Evolutionary conservation across 2,888 invertebrate species (phyloP).

Genomic region (Dicyrtoma fusca): DNA sequence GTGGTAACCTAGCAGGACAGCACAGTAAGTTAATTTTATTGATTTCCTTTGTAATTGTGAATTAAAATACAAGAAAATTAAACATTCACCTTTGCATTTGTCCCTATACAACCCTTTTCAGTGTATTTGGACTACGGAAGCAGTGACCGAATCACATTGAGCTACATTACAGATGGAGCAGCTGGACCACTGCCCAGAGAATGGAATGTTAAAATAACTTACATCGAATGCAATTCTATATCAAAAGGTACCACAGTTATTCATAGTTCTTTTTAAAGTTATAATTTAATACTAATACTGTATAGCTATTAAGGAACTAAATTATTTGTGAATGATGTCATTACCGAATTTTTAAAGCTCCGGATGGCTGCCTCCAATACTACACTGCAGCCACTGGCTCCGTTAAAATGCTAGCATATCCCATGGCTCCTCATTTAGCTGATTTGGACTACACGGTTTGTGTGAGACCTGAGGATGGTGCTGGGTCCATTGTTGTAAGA

Average conservation of each 20-base stretch:
- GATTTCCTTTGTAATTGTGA: not conserved
- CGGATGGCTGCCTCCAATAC: slow-evolving; percentile 54
- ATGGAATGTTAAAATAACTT: slow-evolving; percentile 50
- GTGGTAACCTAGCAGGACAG: slow-evolving; percentile 52
- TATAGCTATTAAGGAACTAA: too few relatives aligned
- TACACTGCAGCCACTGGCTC: slow-evolving; percentile 44
- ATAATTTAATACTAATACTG: too few relatives aligned
- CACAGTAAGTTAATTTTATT: slow-evolving; percentile 45
- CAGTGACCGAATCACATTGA: slow-evolving; percentile 50
- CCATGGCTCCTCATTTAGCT: slow-evolving; percentile 51
- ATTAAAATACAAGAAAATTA: not conserved
- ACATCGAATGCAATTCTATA: slow-evolving; percentile 52
- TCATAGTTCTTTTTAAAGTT: too few relatives aligned
- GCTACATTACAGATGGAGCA: slow-evolving; percentile 51
- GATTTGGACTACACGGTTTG: slow-evolving; percentile 54
- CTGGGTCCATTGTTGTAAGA: slow-evolving; percentile 51
- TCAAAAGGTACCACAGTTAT: slow-evolving; percentile 11
- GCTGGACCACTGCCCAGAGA: slow-evolving; percentile 27
- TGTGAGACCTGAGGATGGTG: slow-evolving; percentile 51
- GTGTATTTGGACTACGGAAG: slow-evolving; percentile 54
- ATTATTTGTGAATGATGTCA: too few relatives aligned
- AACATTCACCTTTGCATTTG: too few relatives aligned
- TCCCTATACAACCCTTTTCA: slow-evolving; percentile 26
- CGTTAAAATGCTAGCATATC: slow-evolving; percentile 41
- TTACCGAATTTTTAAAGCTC: slow-evolving; percentile 38